Percentiles rank a stretch among this genome's conserved stretches.
Evolutionary conservation across 1,140 invertebrate species (phyloP).

Genomic region (Episyrphus balteatus): DNA sequence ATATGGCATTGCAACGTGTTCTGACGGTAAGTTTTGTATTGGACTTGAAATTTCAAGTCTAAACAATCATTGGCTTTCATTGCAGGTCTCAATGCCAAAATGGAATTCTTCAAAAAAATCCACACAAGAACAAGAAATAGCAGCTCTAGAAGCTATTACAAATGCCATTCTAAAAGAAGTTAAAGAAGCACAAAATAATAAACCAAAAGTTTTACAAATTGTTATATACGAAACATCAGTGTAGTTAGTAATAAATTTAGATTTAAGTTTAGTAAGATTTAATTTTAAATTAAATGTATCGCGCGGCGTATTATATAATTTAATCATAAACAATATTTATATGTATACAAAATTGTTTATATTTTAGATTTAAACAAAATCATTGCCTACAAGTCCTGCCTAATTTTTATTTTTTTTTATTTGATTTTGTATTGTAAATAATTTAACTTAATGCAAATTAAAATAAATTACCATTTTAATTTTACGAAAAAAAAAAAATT

Average conservation of each 20-base stretch:
- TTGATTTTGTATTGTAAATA: no score
- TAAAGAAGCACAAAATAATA: constrained; percentile 35
- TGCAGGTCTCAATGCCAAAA: constrained; percentile 42
- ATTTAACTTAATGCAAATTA: no score
- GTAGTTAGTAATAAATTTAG: constrained; percentile 22
- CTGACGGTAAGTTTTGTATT: constrained; percentile 40
- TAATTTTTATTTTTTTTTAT: no score
- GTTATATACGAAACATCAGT: constrained; percentile 75
- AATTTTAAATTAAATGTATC: neutral
- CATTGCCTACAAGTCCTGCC: no score
- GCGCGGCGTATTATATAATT: no score
- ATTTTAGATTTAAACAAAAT: no score
- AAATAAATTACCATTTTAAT: no score
- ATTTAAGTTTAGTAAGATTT: neutral
- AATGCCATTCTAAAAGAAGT: constrained; percentile 51
- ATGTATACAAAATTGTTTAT: no score
- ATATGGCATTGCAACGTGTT: constrained; percentile 53
- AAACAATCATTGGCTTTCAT: neutral
- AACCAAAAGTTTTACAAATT: constrained; percentile 62
- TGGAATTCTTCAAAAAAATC: constrained; percentile 37
- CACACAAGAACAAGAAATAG: constrained; percentile 49
- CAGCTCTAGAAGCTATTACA: constrained; percentile 59
- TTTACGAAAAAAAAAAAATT: no score
- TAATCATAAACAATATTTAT: no score
- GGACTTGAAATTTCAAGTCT: neutral